Conservation (phyloP, 2,888 invertebrate species). For the Parasteatoda lunata region DNA sequence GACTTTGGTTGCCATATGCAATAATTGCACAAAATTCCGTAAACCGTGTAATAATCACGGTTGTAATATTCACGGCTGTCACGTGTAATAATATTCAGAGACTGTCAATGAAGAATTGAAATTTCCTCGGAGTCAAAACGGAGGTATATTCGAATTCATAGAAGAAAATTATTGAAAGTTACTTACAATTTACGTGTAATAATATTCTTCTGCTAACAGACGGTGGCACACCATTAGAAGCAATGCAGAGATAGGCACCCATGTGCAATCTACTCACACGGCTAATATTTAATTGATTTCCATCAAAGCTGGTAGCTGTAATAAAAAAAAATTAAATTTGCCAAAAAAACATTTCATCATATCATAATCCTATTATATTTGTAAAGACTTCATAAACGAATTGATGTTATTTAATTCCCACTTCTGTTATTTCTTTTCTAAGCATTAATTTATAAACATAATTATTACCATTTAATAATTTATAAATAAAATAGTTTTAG, state of each 20-base stretch:
- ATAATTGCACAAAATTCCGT: no score
- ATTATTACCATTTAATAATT: no score
- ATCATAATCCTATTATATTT: background rate
- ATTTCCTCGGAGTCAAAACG: no score
- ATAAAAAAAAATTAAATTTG: background rate
- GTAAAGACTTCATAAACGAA: background rate
- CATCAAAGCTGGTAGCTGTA: slow-evolving; percentile 68
- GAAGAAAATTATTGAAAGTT: background rate
- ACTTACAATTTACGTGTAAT: slow-evolving; percentile 71
- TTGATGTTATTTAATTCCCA: background rate
- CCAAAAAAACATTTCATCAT: background rate
- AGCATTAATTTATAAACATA: no score
- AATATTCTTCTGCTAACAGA: slow-evolving; percentile 70
- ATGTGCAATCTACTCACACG: slow-evolving; percentile 71
- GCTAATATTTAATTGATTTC: slow-evolving; percentile 69
- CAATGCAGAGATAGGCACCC: slow-evolving; percentile 71
- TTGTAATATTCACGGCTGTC: no score
- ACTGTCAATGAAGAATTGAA: no score
- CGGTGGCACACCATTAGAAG: slow-evolving; percentile 70
- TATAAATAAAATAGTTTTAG: no score
- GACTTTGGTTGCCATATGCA: no score
- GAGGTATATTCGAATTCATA: no score
- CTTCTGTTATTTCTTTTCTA: no score
- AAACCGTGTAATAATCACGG: no score
- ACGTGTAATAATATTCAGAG: no score